Evolutionary conservation across 2,797 vertebrate species (phyloP).

Genomic region (Urocyon cinereoargenteus): DNA sequence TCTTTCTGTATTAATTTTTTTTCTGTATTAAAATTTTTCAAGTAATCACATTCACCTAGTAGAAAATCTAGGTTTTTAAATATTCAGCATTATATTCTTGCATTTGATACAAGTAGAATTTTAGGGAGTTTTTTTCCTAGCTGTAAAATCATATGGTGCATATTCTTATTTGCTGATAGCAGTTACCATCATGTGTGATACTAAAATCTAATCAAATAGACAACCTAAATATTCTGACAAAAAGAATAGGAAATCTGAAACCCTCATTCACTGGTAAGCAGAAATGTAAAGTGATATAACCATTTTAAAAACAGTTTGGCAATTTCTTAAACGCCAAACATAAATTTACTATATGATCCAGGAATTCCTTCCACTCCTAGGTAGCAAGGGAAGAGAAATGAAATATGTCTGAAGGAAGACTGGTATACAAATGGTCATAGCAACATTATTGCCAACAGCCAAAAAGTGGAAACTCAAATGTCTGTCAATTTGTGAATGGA

Average conservation of each 20-base stretch:
- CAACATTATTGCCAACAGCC: not conserved
- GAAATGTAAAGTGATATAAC: not conserved
- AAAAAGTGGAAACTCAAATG: not conserved
- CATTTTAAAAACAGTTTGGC: not conserved
- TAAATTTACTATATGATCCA: constrained; percentile 5
- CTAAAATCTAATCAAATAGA: not conserved
- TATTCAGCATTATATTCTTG: not conserved
- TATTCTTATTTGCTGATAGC: not conserved
- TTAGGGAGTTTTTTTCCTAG: not conserved
- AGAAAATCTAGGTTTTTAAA: constrained; percentile 31
- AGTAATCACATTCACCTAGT: not conserved
- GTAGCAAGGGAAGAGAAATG: constrained; percentile 12
- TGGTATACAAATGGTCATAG: constrained; percentile 1
- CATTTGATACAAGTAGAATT: not conserved
- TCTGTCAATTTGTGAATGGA: not conserved
- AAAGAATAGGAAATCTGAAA: not conserved
- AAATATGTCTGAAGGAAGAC: constrained; percentile 10
- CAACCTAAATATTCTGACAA: constrained; percentile 18
- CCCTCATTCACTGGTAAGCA: not conserved
- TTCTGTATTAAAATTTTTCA: not conserved
- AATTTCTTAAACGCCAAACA: constrained; percentile 40
- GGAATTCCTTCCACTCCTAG: constrained; percentile 1
- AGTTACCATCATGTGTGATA: not conserved
- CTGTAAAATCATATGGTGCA: constrained; percentile 5
- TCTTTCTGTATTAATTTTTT: not conserved